Base-by-base conservation (phyloP, 2,113 vertebrate species). In the Formicarius rufipectus region DNA sequence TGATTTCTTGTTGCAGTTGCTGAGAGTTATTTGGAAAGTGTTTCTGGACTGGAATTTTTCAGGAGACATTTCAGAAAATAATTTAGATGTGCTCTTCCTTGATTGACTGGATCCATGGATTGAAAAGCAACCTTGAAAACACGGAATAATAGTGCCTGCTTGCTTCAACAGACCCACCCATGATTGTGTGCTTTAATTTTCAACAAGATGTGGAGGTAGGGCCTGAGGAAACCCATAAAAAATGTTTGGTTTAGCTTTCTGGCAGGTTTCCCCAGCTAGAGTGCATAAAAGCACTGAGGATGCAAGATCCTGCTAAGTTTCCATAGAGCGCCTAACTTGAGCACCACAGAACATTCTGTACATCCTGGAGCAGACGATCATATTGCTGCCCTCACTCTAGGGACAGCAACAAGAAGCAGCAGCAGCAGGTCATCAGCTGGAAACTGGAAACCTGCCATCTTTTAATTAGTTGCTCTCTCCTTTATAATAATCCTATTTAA, bases 201-300 rank as follows among this genome's bases (percentile, higher is more conserved):
- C 86, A 97, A 97, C 93, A 95, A 80, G 73, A 94, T 95, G 80
- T 84, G 47, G 74, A 97, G 72, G 83, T 95, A 95, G 87, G 74
- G 89, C 87, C 84, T 86, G 80, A 97, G 92, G 95, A 98, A 98
- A 93, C 91, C 87, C 88, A 96, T 96, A 96, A 98, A 98, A 52
- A 98, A 97, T 98, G 96, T 98, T 98, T 98, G 92, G 81, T 97
- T 98, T 98, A 97, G 96, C 95, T 84, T 95, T 94, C 97, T 96
- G 94, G 87, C 60, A 96, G 68, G 84, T 96, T 92, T 95, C 79
- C 88, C 93, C 66, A 49, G 92, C 90, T 86, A 94, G 83, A 97
- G 91, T 4, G 4, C 82, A 91, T 28, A 93, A 95, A 92, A 96
- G 64, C 87, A 96, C 56, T 74, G 85, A 96, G 87, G 81, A 96